A percentile compares a stretch with the other conserved stretches of the same genome.
Conservation (phyloP, 1,140 invertebrate species). For the Ectropis grisescens region DNA sequence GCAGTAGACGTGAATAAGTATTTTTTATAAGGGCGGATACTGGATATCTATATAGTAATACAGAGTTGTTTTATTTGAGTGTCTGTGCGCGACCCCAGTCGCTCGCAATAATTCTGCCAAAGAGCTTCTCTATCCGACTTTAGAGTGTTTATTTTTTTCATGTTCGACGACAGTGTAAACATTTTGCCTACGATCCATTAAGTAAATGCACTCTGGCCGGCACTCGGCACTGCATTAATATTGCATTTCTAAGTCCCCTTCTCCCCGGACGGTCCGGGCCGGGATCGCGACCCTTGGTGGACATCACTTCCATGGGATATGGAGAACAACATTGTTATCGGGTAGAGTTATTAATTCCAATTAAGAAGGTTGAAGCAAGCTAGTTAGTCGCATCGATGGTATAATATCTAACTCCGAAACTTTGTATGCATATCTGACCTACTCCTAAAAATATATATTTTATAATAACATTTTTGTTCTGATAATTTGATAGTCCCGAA, state of each 20-base stretch:
- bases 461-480: too few relatives aligned
- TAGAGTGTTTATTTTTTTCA: slow-evolving; percentile 28
- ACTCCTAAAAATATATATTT: too few relatives aligned
- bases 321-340: too few relatives aligned
- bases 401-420: too few relatives aligned
- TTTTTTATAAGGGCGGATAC: slow-evolving; percentile 20
- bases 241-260: slow-evolving; percentile 55
- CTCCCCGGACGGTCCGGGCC: slow-evolving; percentile 10
- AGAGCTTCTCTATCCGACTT: slow-evolving; percentile 32
- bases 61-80: too few relatives aligned
- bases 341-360: too few relatives aligned
- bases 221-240: slow-evolving; percentile 63
- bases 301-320: too few relatives aligned
- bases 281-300: too few relatives aligned
- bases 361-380: too few relatives aligned
- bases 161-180: slow-evolving; percentile 42
- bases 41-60: slow-evolving; percentile 25
- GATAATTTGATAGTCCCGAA: too few relatives aligned
- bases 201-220: slow-evolving; percentile 59
- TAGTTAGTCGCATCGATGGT: too few relatives aligned
- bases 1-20: slow-evolving; percentile 49
- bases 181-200: slow-evolving; percentile 61
- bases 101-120: slow-evolving; percentile 38
- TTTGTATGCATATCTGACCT: too few relatives aligned
- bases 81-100: slow-evolving; percentile 30